A percentile compares a stretch with the other conserved stretches of the same genome.
phyloP scores from a whole-genome alignment of 92 coral and sea anemone species.

The Epizoanthus ramosus region DNA sequence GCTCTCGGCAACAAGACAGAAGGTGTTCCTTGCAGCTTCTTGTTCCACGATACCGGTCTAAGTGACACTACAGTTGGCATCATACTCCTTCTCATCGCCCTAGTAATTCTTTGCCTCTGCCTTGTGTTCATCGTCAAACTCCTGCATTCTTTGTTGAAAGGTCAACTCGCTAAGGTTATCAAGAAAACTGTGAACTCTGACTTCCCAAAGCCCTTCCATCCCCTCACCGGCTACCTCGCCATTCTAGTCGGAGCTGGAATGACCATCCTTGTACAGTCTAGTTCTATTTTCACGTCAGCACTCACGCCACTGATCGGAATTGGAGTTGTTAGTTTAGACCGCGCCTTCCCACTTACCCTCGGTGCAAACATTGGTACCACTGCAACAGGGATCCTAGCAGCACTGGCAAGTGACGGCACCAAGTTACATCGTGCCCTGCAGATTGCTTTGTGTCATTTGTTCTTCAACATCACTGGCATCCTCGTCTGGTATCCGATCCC shows the following conservation, averaged over 20 bases:
- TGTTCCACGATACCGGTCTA: conserved; percentile 71
- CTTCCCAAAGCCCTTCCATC: conserved; percentile 86
- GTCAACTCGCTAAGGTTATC: conserved; percentile 84
- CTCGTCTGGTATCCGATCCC: conserved; percentile 85
- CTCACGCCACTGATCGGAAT: not conserved
- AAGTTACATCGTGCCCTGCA: conserved; percentile 73
- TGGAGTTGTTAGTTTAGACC: conserved; percentile 75
- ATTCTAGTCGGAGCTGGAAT: conserved; percentile 89
- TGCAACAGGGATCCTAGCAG: conserved; percentile 90
- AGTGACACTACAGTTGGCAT: conserved; percentile 78
- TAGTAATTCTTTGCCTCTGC: conserved; percentile 74
- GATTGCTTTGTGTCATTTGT: conserved; percentile 91
- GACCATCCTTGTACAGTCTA: conserved; percentile 72
- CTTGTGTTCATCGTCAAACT: conserved; percentile 73
- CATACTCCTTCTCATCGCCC: conserved; percentile 66
- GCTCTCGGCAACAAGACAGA: too few relatives aligned
- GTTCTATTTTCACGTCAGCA: too few relatives aligned
- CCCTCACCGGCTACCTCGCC: conserved; percentile 88
- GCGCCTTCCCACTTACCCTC: conserved; percentile 86
- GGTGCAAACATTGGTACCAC: conserved; percentile 97
- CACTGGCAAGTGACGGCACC: conserved; percentile 73
- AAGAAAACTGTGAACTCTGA: conserved; percentile 86
- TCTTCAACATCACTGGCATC: conserved; percentile 89
- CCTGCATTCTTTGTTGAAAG: conserved; percentile 82
- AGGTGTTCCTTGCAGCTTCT: conserved; percentile 52